A percentile compares a stretch with the other conserved stretches of the same genome.
Evolutionary conservation across 2,797 vertebrate genomes (phyloP).

Genomic region (Enteromius fasciolatus): DNA sequence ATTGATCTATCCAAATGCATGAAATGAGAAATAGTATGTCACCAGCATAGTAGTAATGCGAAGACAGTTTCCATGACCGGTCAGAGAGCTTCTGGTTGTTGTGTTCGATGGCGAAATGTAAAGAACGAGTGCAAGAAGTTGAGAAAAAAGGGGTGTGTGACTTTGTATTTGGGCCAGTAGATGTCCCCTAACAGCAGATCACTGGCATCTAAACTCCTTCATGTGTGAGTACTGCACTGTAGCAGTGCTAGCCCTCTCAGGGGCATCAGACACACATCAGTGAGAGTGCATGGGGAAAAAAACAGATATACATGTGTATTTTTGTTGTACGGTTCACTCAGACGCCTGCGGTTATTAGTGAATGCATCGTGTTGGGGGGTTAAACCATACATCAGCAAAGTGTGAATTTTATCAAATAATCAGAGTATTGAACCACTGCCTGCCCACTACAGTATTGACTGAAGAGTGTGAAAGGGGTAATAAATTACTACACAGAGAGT

Average conservation of each 20-base stretch:
- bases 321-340: neutral
- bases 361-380: conserved; percentile 22
- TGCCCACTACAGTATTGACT: conserved; percentile 59
- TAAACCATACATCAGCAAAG: conserved; percentile 55
- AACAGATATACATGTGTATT: neutral
- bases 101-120: neutral
- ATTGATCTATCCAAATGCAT: neutral
- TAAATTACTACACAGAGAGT: conserved; percentile 61
- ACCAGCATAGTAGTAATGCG: neutral
- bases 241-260: conserved; percentile 27
- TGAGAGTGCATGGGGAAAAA: neutral
- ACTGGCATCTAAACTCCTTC: conserved; percentile 1
- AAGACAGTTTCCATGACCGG: conserved; percentile 6
- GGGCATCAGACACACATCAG: conserved; percentile 17
- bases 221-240: neutral
- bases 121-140: neutral
- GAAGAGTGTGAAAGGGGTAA: conserved; percentile 61
- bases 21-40: neutral
- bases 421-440: conserved; percentile 55
- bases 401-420: conserved; percentile 59
- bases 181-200: conserved; percentile 36
- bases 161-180: conserved; percentile 48
- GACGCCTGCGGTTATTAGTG: conserved; percentile 24
- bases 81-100: neutral
- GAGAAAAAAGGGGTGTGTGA: neutral